Evolutionary conservation across 2,888 invertebrate genomes (phyloP), one percentile per base, ranked within the genome.

Genomic region (Dioctria rufipes): DNA sequence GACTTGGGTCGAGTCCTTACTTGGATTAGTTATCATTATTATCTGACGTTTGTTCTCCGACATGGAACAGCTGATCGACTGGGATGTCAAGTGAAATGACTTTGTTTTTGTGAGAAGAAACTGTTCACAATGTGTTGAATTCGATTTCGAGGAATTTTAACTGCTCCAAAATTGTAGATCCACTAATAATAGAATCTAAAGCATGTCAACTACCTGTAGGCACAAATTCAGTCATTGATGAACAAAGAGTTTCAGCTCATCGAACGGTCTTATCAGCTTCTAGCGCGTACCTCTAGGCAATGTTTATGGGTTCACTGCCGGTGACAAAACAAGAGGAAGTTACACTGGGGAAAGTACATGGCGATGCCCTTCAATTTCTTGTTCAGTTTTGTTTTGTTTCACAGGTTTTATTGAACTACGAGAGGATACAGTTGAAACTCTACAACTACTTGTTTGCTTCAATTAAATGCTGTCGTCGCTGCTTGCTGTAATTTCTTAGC

Each of bases 271-370:
- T 98, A 83, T 95, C 96, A 85, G 96, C 97, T 63, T 95, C 96
- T 81, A 97, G 97, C 85, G 96, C 97, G 89, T 98, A 98, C 89
- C 98, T 98, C 90, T 94, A 95, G 65, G 97, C 97, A 65, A 98
- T 98, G 98, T 98, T 98, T 87, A 97, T 96, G 42, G 95, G 95
- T 80, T 94, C 95, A 80, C 90, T 98, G 83, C 91, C 94, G 84
- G 98, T 98, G 90, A 93, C 96, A 5, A 93, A 92, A 83, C 93
- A 96, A 88, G 92, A 93, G 83, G 96, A 97, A 90, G 93, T 98
- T 54, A 94, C 94, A 81, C 90, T 98, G 84, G 94, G 94, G 84
- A 94, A 94, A 86, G 94, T 98, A 61, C 95, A 96, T 86, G 93
- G 96, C 39, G 95, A 96, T 87, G 95, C 97, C 46, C 91, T 98